Evolutionary conservation across 35 echinoderm and acorn worm genomes (phyloP).

Genomic region (Lytechinus pictus): DNA sequence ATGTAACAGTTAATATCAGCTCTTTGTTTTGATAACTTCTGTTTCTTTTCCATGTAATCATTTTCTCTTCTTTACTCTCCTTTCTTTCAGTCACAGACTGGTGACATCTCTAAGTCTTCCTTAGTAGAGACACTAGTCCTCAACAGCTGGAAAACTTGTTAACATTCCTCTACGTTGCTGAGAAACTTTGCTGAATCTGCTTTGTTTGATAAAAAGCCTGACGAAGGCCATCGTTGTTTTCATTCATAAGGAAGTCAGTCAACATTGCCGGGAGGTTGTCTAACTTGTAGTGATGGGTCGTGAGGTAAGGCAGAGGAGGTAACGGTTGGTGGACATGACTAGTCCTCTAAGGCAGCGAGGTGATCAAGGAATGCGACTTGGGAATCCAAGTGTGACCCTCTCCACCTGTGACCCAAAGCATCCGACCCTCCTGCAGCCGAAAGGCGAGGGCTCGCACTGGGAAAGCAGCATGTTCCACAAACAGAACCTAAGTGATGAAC

Average conservation of each 20-base stretch:
- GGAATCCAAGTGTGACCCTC: not conserved
- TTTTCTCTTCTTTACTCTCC: not conserved
- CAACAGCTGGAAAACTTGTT: constrained; percentile 40
- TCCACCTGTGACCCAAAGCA: not conserved
- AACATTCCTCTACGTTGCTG: constrained; percentile 35
- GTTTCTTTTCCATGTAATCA: not conserved
- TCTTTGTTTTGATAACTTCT: no score
- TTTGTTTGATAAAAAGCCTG: not conserved
- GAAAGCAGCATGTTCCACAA: constrained; percentile 38
- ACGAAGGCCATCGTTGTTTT: not conserved
- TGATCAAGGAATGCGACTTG: not conserved
- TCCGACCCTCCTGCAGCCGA: not conserved
- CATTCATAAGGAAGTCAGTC: not conserved
- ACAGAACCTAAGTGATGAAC: constrained; percentile 29
- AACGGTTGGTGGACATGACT: constrained; percentile 7
- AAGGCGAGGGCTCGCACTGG: not conserved
- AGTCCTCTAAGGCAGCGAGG: constrained; percentile 34
- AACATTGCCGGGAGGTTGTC: not conserved
- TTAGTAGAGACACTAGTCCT: not conserved
- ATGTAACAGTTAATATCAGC: not conserved
- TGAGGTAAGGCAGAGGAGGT: not conserved
- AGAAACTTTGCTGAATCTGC: not conserved
- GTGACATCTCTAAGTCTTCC: not conserved
- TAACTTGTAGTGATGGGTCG: not conserved
- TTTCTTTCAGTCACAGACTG: not conserved